phyloP scores from a whole-genome alignment of 2,888 invertebrate species.

The Hyles lineata region DNA sequence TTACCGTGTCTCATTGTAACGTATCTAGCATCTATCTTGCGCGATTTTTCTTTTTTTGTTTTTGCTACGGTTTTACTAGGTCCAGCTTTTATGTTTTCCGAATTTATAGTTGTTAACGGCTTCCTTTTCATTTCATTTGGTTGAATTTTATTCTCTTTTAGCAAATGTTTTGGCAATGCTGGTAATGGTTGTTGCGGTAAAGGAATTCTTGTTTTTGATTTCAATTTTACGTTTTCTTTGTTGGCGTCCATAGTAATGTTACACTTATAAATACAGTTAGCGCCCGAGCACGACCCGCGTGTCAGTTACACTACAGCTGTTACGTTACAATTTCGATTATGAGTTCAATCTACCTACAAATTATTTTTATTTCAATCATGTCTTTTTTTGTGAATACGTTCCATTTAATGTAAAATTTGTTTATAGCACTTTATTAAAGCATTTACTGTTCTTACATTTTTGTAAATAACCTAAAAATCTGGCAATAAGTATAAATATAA shows the following conservation, averaged over 20 bases:
- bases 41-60: slow-evolving; percentile 37
- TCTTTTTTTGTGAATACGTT: not conserved
- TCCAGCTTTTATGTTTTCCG: slow-evolving; percentile 36
- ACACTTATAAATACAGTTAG: slow-evolving; percentile 13
- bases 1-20: slow-evolving; percentile 56
- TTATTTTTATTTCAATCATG: not conserved
- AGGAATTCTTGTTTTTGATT: slow-evolving; percentile 61
- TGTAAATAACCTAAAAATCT: too few species aligned
- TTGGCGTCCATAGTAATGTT: slow-evolving; percentile 51
- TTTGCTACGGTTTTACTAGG: slow-evolving; percentile 32
- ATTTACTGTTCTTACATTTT: too few species aligned
- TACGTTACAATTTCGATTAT: not conserved
- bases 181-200: slow-evolving; percentile 64
- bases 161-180: slow-evolving; percentile 57
- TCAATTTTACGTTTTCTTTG: slow-evolving; percentile 61
- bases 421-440: too few species aligned
- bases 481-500: too few species aligned
- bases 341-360: not conserved
- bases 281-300: slow-evolving; percentile 61
- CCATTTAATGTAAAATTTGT: not conserved
- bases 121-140: slow-evolving; percentile 41
- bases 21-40: slow-evolving; percentile 52
- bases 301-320: slow-evolving; percentile 44
- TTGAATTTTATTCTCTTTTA: slow-evolving; percentile 40
- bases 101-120: slow-evolving; percentile 59